Evolutionary conservation across 2,888 invertebrate genomes (phyloP).

Genomic region (Octodonta nipae): DNA sequence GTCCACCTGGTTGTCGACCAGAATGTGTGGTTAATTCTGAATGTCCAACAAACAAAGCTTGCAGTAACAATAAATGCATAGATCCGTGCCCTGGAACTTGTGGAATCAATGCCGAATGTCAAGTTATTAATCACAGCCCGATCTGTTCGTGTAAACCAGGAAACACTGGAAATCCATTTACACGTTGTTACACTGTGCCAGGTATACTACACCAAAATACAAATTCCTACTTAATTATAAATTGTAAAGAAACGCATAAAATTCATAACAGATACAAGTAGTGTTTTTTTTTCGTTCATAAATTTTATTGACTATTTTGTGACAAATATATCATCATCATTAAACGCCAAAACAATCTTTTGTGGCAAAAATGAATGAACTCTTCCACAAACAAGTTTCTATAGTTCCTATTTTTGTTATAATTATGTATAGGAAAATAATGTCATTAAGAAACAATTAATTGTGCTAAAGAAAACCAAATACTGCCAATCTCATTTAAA

Average conservation of each 20-base stretch:
- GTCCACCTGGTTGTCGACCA: slow-evolving; percentile 46
- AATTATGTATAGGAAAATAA: too few relatives aligned
- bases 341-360: background rate
- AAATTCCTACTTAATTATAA: too few relatives aligned
- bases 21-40: slow-evolving; percentile 44
- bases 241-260: too few relatives aligned
- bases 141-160: slow-evolving; percentile 46
- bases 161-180: slow-evolving; percentile 60
- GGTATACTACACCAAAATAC: too few relatives aligned
- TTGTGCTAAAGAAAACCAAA: too few relatives aligned
- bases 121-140: slow-evolving; percentile 52
- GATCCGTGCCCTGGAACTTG: slow-evolving; percentile 43
- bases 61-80: slow-evolving; percentile 29
- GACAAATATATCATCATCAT: background rate
- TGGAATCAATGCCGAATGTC: slow-evolving; percentile 39
- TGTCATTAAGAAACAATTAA: too few relatives aligned
- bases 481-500: too few relatives aligned
- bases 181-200: slow-evolving; percentile 47
- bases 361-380: too few relatives aligned
- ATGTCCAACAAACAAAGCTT: slow-evolving; percentile 37
- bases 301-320: background rate
- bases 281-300: too few relatives aligned
- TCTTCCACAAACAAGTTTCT: too few relatives aligned
- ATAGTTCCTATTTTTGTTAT: too few relatives aligned
- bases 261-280: too few relatives aligned